Evolutionary conservation across 2,888 invertebrate species (phyloP), one percentile per base, ranked within the genome.

Genomic region (Tachina lurida): DNA sequence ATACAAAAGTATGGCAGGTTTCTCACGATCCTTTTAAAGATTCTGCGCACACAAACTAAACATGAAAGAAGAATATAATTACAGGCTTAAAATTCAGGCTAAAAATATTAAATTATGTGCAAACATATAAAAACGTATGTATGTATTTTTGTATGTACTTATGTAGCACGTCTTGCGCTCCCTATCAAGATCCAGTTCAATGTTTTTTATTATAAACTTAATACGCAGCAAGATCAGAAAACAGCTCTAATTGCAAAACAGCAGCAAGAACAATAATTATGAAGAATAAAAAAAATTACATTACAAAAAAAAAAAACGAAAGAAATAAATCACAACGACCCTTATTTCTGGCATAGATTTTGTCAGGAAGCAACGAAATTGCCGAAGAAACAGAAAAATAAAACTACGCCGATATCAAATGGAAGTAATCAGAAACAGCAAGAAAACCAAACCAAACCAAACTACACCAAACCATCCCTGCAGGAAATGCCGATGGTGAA

Each of bases 201-300:
- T 13, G 52, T 31, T 52, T 70, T n/a, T 15, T 45, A 17, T 17
- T 31, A 49, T 65, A 71, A 77, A 84, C 56, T 62, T 68, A 81
- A 79, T 86, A 83, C 82, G 86, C 86, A 83, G 82, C 79, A 83
- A 83, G 75, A 54, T 73, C 83, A 17, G 60, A 73, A 60, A 71
- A 71, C 81, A 84, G 84, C 85, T 86, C 86, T 86, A 86, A 86
- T 86, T 86, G 86, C 86, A 86, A 76, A 86, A 79, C 83, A 76
- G 62, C 75, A 56, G 54, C 81, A 81, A 58, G 31, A 85, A 78
- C 77, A 82, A 70, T 68, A 78, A 70, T 78, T 63, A 70, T 82
- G 63, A 74, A 76, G 74, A 77, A 67, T 62, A 81, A 49, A 70
- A 49, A 70, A 76, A 81, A 65, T 67, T 22, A 56, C 3, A 31